Percentiles rank a stretch among this genome's conserved stretches.
Conservation (phyloP, 2,113 vertebrate genomes). For the Morone saxatilis region DNA sequence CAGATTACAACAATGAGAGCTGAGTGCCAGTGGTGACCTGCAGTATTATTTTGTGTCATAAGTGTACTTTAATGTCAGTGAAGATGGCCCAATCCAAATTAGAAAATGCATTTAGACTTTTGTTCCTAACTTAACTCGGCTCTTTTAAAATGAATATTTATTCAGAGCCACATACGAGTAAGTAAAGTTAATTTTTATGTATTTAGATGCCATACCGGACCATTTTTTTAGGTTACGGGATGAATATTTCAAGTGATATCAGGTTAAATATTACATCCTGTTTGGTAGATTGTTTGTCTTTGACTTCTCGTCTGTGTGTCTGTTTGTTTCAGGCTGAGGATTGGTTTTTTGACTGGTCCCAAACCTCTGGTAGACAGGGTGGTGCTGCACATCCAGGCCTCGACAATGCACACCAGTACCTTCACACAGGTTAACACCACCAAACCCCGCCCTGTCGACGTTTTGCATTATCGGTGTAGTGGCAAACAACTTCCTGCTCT, state of each 20-base stretch:
- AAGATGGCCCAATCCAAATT: too few species aligned
- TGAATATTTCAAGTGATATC: neutral
- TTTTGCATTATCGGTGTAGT: neutral
- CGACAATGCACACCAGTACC: conserved; percentile 92
- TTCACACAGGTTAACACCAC: conserved; percentile 89
- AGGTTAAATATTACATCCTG: neutral
- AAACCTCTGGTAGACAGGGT: conserved; percentile 91
- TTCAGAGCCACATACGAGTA: neutral
- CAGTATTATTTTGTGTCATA: too few species aligned
- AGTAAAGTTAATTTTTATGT: neutral
- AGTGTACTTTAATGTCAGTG: too few species aligned
- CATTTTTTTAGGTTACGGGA: neutral
- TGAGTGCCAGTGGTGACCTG: too few species aligned
- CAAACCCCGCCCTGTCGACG: neutral
- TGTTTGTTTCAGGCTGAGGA: conserved; percentile 85
- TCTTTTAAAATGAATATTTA: neutral
- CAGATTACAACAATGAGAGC: too few species aligned
- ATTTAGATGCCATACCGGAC: neutral
- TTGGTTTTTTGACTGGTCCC: conserved; percentile 94
- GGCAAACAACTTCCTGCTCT: neutral
- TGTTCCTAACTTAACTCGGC: too few species aligned
- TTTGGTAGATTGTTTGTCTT: neutral
- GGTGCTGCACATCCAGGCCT: conserved; percentile 92
- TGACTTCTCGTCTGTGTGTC: neutral
- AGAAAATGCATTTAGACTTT: too few species aligned